Base-by-base conservation (phyloP, 1,140 invertebrate genomes). In the Ceratoteleas bidentatus region DNA sequence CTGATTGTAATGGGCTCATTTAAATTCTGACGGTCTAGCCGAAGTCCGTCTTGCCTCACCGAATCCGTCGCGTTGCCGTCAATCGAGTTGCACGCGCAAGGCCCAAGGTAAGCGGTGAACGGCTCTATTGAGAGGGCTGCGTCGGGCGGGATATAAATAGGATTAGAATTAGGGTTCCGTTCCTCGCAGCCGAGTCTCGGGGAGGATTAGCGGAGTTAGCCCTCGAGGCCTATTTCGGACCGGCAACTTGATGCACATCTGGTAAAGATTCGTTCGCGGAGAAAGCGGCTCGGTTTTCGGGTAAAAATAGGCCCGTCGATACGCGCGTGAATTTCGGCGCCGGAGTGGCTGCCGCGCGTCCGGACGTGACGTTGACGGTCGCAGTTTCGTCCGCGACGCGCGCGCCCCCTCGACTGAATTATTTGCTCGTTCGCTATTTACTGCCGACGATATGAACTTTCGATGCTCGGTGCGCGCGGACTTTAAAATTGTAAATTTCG, bases 141-240 rank as follows among this genome's bases (percentile, higher is more conserved):
- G 57, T 72, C 16, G 68, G 14, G 15, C 50, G 58, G 47, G 60
- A 61, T 75, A 81, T 65, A 81, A 81, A 81, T 81, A 81, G 65
- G 72, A 81, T 81, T 72, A 70, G 64, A n/a, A n/a, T 43, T 1
- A 64, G 70, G 77, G 68, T 80, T 66, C 57, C 33, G 65, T n/a
- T 32, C 47, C 38, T 49, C 47, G 57, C 43, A 77, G 15, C 24
- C 45, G 53, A 61, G 70, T 69, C 58, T 69, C 64, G 64, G 77
- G 77, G 77, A 40, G 70, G 70, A 80, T 80, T 73, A 74, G 77
- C 70, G 11, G 52, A 80, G 74, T 80, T 80, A 80, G 77, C 77
- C 69, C 77, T 80, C 77, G 58, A 80, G 70, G 62, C 64, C 70
- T 80, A 80, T 74, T 80, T 69, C 64, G 52, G 69, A 69, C 64